Conservation (phyloP, 2,888 invertebrate species). For the Carcina quercana region DNA sequence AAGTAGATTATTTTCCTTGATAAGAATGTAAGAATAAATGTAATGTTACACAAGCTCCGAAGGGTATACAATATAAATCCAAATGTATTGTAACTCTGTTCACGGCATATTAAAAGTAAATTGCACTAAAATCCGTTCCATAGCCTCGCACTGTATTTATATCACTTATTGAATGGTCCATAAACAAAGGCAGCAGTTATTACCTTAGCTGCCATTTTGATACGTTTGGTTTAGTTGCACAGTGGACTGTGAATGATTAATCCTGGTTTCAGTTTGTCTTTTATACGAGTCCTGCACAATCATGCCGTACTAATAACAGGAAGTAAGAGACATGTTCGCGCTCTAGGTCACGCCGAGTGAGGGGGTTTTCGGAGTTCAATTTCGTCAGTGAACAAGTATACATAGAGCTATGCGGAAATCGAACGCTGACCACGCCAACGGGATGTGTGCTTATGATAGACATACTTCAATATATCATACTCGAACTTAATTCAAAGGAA, state of each 20-base stretch:
- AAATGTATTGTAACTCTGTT: no score
- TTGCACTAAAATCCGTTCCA: no score
- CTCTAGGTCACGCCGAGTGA: conserved; percentile 51
- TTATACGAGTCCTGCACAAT: conserved; percentile 48
- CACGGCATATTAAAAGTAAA: no score
- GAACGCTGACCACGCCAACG: conserved; percentile 22
- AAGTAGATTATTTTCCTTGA: no score
- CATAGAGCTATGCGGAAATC: conserved; percentile 59
- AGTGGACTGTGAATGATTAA: conserved; percentile 62
- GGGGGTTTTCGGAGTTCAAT: conserved; percentile 56
- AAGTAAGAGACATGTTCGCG: conserved; percentile 52
- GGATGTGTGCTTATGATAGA: conserved; percentile 14
- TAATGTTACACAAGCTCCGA: no score
- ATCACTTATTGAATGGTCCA: no score
- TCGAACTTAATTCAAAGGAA: conserved; percentile 13
- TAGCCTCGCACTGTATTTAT: no score
- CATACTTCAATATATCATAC: conserved; percentile 4
- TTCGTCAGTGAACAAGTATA: conserved; percentile 42
- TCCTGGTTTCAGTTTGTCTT: conserved; percentile 44
- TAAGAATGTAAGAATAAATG: no score
- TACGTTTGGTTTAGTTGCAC: conserved; percentile 54
- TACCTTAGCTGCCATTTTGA: conserved; percentile 71
- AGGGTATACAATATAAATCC: no score
- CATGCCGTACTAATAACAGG: conserved; percentile 55
- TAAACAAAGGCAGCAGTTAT: no score